Base-by-base conservation (phyloP, 1,140 invertebrate genomes). In the Armadillidium nasatum region DNA sequence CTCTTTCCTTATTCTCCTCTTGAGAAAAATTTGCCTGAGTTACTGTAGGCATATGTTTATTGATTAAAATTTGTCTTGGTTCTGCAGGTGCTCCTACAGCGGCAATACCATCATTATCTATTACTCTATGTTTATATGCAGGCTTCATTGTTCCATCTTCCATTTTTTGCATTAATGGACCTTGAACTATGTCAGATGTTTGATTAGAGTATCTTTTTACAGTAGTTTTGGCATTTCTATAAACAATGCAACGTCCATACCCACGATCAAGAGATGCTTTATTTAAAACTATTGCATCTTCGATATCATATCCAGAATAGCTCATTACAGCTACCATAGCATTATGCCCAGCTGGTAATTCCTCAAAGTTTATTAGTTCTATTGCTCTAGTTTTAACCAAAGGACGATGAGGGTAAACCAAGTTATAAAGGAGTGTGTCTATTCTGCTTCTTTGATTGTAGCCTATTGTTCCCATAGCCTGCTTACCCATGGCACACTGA, bases 301-400 rank as follows among this genome's bases (percentile, higher is more conserved):
- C 98, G 82, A 99, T 99, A 86, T 99, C 98, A 83, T 98, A 99
- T 0, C 79, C 79, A 11, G 78, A 81, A 86, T 98, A 99, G 79
- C 94, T 98, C 97, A 99, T 99, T 0, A 99, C 97, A 66, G 97
- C 97, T 10, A 99, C 94, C 0, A 92, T 98, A 0, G 97, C 96
- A 87, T 99, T 99, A 83, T 99, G 96, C n/a, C 98, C 98, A 70
- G 98, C 98, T 0, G 98, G 97, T 33, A 99, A 84, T 85, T 98
- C 95, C 84, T 99, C 95, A 84, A 97, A 99, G 86, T 95, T 92
- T 3, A 95, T 97, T 66, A 99, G 83, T 83, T 98, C 94, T 80
- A 98, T 94, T 0, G 94, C 92, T 85, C 91, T 91, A 0, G 96
- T 93, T 85, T 96, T 98, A 0, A 99, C 97, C 88, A n/a, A n/a